Base-by-base conservation (phyloP, 1,140 invertebrate species). In the Belonocnema kinseyi region DNA sequence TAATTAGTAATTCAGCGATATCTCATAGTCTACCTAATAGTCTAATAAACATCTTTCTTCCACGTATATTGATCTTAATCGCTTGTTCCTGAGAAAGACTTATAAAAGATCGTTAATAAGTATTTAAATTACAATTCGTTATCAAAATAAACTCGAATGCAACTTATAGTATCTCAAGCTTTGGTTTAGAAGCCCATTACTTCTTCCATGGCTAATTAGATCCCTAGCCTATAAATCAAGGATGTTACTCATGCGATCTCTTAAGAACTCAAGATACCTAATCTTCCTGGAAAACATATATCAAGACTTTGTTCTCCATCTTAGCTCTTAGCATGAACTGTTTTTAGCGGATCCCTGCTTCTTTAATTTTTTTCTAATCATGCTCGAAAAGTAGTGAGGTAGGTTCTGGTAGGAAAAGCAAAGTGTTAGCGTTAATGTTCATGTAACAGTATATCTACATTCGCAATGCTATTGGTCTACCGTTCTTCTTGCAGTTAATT, bases 381-480 rank as follows among this genome's bases (percentile, higher is more conserved):
- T 46, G 40, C 40, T 8, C 40, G 7, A 8, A 46, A 46, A 11
- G 40, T 0, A 46, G 6, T 46, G 40, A 46, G 10, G 40, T 46
- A 46, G 10, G 40, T 46, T 46, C 40, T 46, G 1, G 40, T 46
- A 46, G 7, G 40, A 46, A 46, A 46, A 46, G 6, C 40, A 13
- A 54, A 14, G 17, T 16, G 74, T 78, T 81, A 79, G 80, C 79
- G 77, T 82, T 84, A 80, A 84, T 80, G 79, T 82, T 84, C 80
- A 72, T 76, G 80, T 84, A 85, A 85, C 81, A 85, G 83, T 85
- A 84, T 84, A 81, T 81, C 78, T 77, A 78, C 80, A 80, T 73
- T 52, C 78, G 82, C 82, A 76, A 79, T 77, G 75, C 66, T 74
- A 72, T 78, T 75, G 78, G 74, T 52, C 74, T 72, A 19, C 75